These are phyloP conservation scores for Panthera tigris DNA, from an alignment of 2,113 vertebrate species.

Conservation along the genomic window DNA sequence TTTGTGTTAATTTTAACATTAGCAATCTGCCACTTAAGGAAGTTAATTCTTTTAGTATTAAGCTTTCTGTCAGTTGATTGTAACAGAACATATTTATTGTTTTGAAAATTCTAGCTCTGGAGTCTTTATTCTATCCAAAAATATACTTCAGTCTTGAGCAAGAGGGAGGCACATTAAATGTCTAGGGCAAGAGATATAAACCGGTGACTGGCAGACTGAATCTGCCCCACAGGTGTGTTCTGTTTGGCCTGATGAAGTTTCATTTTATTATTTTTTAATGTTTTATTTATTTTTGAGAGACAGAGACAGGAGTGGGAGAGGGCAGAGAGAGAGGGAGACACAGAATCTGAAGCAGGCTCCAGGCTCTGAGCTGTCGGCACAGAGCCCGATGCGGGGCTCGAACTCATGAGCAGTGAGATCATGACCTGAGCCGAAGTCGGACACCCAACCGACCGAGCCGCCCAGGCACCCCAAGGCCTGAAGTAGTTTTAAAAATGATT, in stretches of 20 bases:
- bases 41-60: slow-evolving; percentile 33
- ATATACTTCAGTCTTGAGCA: neutral
- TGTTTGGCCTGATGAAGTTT: neutral
- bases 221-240: neutral
- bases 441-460: too few species aligned
- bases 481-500: neutral
- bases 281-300: too few species aligned
- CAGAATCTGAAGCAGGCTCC: too few species aligned
- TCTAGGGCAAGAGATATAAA: neutral
- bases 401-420: too few species aligned
- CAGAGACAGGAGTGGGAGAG: too few species aligned
- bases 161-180: neutral
- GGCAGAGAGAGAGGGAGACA: too few species aligned
- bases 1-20: neutral
- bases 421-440: too few species aligned
- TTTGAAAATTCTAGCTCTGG: slow-evolving; percentile 45
- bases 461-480: too few species aligned
- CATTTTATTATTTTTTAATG: too few species aligned
- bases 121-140: slow-evolving; percentile 7
- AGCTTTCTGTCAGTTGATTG: slow-evolving; percentile 13
- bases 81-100: neutral
- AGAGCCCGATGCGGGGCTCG: too few species aligned
- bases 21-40: neutral
- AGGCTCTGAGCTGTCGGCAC: too few species aligned
- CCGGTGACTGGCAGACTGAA: neutral